Base-by-base conservation (phyloP, 2,113 vertebrate species). In the Mastomys natalensis region DNA sequence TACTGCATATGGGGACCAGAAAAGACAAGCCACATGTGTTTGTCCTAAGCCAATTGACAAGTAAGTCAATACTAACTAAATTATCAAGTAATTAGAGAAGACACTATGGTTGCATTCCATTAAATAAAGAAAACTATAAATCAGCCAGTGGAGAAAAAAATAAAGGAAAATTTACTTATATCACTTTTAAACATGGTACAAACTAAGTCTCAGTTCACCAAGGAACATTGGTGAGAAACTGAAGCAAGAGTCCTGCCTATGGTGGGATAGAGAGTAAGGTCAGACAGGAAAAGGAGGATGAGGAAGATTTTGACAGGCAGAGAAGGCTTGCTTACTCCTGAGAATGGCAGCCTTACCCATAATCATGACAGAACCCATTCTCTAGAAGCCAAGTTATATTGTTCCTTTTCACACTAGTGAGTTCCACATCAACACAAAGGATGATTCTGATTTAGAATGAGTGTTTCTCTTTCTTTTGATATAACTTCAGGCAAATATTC, bases 221-320 rank as follows among this genome's bases (percentile, higher is more conserved):
- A 60, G 68, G 43, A 19, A 21, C 1, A 7, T 3, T 45, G 13
- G 22, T 13, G 4, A 31, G 22, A 88, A n/a, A 51, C 0, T 48
- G 17, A 66, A 34, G 6, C 17, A 73, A 21, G 40, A 64, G 77
- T 5, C 7, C 37, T 55, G n/a, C 5, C 43, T 1, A 1, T 60
- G n/a, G 9, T 17, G 22, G 58, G 5, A 55, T 16, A 31, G 55
- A 85, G 4, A 74, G 4, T 9, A 74, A 31, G 1, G 62, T 12
- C 19, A 2, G 7, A 19, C 11, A 10, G 2, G 3, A 43, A 22
- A 64, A 7, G 1, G 5, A 51, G 31, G 37, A 5, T 2, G 19
- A 0, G 0, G 16, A 68, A 22, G 40, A 55, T 0, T 37, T 7
- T 3, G 3, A 43, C 70, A 88, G 58, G 37, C 37, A 73, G 7